phyloP scores from a whole-genome alignment of 1,140 invertebrate genomes.

The Eumaeus atala region DNA sequence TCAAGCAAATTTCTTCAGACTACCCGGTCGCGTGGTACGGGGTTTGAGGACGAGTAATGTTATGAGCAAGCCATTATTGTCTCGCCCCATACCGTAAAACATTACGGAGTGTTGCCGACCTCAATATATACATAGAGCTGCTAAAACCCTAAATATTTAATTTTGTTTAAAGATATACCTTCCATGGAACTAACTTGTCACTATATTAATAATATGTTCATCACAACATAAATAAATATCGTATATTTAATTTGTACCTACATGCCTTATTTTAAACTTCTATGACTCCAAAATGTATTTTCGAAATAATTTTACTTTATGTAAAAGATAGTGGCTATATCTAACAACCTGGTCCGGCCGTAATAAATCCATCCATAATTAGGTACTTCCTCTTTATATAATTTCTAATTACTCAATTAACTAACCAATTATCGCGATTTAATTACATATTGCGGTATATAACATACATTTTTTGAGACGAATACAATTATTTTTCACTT shows the following conservation, averaged over 20 bases:
- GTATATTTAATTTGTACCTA: too few relatives aligned
- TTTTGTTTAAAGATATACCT: too few relatives aligned
- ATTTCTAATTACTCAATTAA: conserved; percentile 59
- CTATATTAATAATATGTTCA: too few relatives aligned
- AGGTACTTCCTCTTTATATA: conserved; percentile 55
- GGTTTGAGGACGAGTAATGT: conserved; percentile 69
- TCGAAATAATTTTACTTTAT: background rate
- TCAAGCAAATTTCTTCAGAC: conserved; percentile 37
- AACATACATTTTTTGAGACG: too few relatives aligned
- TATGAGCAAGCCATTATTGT: conserved; percentile 74
- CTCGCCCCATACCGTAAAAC: conserved; percentile 73
- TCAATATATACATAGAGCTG: conserved; percentile 49
- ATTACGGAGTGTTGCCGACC: conserved; percentile 63
- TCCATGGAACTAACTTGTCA: too few relatives aligned
- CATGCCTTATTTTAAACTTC: too few relatives aligned
- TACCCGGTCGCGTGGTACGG: conserved; percentile 49
- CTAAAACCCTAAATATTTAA: conserved; percentile 27
- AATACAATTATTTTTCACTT: too few relatives aligned
- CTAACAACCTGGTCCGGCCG: background rate
- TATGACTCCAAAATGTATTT: background rate
- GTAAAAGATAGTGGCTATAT: background rate
- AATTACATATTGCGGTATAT: too few relatives aligned
- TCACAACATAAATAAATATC: too few relatives aligned
- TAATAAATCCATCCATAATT: conserved; percentile 44
- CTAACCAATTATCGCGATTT: conserved; percentile 38